Conservation (phyloP, 2,113 vertebrate species). For the Columba janthina region DNA sequence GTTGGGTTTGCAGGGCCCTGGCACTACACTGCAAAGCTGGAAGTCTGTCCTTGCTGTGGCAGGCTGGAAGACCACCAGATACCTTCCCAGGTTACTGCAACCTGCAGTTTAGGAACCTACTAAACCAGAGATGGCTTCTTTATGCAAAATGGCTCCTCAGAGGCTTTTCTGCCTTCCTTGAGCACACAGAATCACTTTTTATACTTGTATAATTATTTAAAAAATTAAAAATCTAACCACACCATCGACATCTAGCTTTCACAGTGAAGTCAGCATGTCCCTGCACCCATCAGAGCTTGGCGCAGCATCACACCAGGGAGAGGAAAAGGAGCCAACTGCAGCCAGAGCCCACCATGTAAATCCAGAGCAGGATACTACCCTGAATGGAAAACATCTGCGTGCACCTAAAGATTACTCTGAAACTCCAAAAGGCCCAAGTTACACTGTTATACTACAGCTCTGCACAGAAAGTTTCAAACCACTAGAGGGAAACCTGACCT, state of each 20-base stretch:
- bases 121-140: not conserved
- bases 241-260: not conserved
- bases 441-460: too few relatives aligned
- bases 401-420: not conserved
- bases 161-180: not conserved
- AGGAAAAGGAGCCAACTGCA: not conserved
- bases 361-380: not conserved
- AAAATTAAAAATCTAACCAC: not conserved
- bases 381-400: not conserved
- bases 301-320: not conserved
- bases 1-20: not conserved
- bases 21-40: not conserved
- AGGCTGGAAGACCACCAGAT: not conserved
- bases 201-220: accelerated
- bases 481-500: not conserved
- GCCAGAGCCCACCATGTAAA: not conserved
- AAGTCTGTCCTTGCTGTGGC: not conserved
- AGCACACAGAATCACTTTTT: not conserved
- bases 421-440: not conserved
- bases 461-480: not conserved
- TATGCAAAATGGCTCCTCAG: not conserved
- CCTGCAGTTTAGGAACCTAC: not conserved
- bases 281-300: not conserved
- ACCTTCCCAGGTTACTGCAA: not conserved
- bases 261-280: accelerated